These are phyloP conservation scores for Apamea sordens DNA, from an alignment of 2,888 invertebrate genomes.

Conservation along the genomic window DNA sequence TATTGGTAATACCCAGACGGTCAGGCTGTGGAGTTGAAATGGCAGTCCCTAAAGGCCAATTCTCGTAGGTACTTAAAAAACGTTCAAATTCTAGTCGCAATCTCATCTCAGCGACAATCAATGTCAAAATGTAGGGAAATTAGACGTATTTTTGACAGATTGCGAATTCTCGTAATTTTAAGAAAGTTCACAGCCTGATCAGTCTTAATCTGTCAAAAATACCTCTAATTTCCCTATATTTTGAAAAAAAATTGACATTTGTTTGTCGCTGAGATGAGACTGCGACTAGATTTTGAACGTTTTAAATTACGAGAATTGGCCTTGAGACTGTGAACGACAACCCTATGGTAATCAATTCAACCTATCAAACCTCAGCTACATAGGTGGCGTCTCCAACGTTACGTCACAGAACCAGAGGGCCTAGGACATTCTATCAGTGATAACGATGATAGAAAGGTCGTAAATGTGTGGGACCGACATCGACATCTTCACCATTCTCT, in stretches of 20 bases:
- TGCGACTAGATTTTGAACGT: neutral
- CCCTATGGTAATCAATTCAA: neutral
- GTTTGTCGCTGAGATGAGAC: no score
- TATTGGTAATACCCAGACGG: neutral
- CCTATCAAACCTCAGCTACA: neutral
- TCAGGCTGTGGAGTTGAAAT: neutral
- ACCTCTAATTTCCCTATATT: no score
- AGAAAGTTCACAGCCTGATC: no score
- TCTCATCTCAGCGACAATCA: neutral
- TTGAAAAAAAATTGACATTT: no score
- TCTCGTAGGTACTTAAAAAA: neutral
- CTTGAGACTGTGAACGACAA: no score
- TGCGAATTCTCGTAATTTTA: no score
- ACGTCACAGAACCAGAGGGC: no score
- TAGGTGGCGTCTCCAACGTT: neutral
- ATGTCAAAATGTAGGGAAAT: neutral
- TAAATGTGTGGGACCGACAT: neutral
- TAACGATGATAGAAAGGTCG: neutral
- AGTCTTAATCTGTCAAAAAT: no score
- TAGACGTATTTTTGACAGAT: neutral
- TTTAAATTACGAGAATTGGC: neutral
- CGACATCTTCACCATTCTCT: neutral
- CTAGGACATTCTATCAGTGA: no score
- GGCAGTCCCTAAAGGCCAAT: neutral
- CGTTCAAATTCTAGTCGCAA: neutral